Percentiles rank a stretch among this genome's conserved stretches.
Evolutionary conservation across 2,113 vertebrate genomes (phyloP).

Genomic region (Micronycteris hirsuta): DNA sequence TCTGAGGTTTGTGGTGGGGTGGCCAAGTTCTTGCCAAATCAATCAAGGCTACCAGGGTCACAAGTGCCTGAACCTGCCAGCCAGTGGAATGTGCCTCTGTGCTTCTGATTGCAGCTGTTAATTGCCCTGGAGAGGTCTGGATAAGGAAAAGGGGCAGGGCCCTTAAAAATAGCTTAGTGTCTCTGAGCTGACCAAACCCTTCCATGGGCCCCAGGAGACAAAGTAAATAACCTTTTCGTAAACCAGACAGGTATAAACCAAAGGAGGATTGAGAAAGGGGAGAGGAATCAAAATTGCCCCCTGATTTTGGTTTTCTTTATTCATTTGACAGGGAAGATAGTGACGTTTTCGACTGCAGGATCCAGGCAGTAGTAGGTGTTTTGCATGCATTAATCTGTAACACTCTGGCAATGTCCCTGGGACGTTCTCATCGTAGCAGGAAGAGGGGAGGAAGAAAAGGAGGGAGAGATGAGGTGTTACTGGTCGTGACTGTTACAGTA

Average conservation of each 20-base stretch:
- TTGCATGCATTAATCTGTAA: background rate
- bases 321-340: background rate
- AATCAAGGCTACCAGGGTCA: background rate
- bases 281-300: fast-evolving
- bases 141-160: background rate
- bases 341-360: background rate
- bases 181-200: background rate
- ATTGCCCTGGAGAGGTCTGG: background rate
- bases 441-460: background rate
- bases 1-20: background rate
- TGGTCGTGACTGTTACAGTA: background rate
- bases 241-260: background rate
- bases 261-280: background rate
- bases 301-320: background rate
- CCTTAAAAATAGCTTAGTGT: background rate
- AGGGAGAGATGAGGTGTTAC: background rate
- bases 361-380: background rate
- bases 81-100: background rate
- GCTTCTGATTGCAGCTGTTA: background rate
- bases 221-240: background rate
- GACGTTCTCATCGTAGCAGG: background rate
- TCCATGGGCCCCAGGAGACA: background rate
- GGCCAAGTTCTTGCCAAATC: background rate
- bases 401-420: background rate
- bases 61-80: background rate